phyloP scores from a whole-genome alignment of 2,888 invertebrate species.

The Osedax fenrisi region DNA sequence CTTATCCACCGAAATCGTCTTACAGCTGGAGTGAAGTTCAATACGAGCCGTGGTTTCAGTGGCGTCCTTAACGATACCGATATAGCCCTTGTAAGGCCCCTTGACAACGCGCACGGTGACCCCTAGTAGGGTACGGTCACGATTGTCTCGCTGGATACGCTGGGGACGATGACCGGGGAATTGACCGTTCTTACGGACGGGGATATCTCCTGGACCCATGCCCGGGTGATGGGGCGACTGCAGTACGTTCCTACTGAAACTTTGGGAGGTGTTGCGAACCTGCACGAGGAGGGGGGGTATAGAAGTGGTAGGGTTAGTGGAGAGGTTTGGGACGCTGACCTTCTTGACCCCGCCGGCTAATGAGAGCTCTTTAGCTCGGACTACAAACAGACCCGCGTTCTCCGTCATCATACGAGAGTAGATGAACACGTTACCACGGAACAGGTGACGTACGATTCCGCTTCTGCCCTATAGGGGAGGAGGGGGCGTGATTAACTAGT shows the following conservation, averaged over 20 bases:
- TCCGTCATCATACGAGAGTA: constrained; percentile 87
- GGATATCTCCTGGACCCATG: constrained; percentile 34
- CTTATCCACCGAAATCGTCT: constrained; percentile 84
- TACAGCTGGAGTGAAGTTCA: constrained; percentile 88
- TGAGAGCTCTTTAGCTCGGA: constrained; percentile 81
- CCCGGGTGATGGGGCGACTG: neutral
- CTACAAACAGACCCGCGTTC: constrained; percentile 95
- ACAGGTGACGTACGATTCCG: constrained; percentile 92
- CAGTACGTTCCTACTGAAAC: neutral
- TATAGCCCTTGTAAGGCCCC: constrained; percentile 77
- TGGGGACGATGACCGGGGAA: neutral
- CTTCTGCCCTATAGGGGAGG: constrained; percentile 53
- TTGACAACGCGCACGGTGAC: constrained; percentile 94
- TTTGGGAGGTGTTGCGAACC: neutral
- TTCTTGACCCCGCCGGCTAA: constrained; percentile 62
- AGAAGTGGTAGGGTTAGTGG: neutral
- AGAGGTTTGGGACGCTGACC: neutral
- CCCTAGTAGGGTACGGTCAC: constrained; percentile 84
- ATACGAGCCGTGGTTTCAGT: constrained; percentile 86
- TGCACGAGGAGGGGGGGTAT: neutral
- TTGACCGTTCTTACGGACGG: neutral
- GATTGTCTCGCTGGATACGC: constrained; percentile 36
- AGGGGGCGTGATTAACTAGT: neutral
- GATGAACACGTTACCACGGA: constrained; percentile 84
- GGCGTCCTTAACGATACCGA: constrained; percentile 91